Conservation (phyloP, 2,797 vertebrate species). For the Sarcoramphus papa region DNA sequence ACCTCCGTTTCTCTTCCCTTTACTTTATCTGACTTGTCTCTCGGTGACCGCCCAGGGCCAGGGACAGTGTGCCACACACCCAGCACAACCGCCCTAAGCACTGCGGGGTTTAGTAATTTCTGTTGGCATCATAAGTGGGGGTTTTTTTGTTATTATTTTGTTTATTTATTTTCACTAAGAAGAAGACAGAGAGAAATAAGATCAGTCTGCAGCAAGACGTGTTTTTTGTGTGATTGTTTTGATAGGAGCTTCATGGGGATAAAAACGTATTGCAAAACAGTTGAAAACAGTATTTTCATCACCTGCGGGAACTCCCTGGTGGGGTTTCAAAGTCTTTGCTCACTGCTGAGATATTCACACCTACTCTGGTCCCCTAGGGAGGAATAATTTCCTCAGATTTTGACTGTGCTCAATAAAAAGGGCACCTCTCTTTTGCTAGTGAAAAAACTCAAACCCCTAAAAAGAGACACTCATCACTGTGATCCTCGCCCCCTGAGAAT, state of each 20-base stretch:
- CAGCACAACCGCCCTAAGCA: rapidly evolving
- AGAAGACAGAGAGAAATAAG: background rate
- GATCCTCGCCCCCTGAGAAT: background rate
- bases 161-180: background rate
- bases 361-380: background rate
- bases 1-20: background rate
- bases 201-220: background rate
- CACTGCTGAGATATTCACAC: background rate
- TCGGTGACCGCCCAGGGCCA: rapidly evolving
- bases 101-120: background rate
- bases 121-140: background rate
- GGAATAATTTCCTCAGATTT: background rate
- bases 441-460: rapidly evolving
- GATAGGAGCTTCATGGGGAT: background rate
- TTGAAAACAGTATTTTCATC: background rate
- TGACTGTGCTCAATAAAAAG: background rate
- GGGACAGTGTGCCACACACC: background rate
- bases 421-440: background rate
- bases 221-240: background rate
- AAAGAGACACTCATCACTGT: background rate
- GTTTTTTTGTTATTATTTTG: background rate
- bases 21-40: background rate
- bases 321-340: background rate
- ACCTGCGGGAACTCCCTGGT: background rate
- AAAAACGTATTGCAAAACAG: constrained; percentile 5